These are phyloP conservation scores for Chloromyia formosa DNA, from an alignment of 2,888 invertebrate species.

Conservation along the genomic window DNA sequence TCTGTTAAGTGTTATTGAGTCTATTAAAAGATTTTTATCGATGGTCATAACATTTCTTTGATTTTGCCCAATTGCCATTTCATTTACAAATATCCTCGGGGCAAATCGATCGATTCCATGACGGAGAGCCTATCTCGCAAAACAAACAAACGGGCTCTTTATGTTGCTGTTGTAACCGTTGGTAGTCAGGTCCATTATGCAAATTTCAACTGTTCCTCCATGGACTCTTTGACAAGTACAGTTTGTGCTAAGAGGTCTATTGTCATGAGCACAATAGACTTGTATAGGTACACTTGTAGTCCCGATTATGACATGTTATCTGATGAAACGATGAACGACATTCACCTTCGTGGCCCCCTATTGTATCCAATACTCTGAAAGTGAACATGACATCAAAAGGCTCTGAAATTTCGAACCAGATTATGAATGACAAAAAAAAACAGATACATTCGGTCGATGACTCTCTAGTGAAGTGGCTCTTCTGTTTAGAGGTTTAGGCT, in stretches of 20 bases:
- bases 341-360: conserved; percentile 5
- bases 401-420: background rate
- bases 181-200: background rate
- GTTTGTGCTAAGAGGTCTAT: background rate
- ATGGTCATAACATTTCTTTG: background rate
- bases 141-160: background rate
- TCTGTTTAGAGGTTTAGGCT: too few relatives aligned
- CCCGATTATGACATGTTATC: background rate
- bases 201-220: background rate
- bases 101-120: background rate
- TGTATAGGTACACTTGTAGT: too few relatives aligned
- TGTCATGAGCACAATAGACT: background rate
- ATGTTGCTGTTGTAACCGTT: too few relatives aligned
- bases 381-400: background rate
- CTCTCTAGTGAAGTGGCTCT: too few relatives aligned
- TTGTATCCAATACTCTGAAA: background rate
- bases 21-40: conserved; percentile 15
- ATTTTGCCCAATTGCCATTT: background rate
- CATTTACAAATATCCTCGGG: conserved; percentile 12
- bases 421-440: too few relatives aligned
- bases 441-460: too few relatives aligned
- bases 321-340: background rate
- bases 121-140: background rate
- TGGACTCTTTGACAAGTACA: background rate
- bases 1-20: conserved; percentile 29